phyloP scores from a whole-genome alignment of 2,113 vertebrate species.

The Lepidothrix coronata region DNA sequence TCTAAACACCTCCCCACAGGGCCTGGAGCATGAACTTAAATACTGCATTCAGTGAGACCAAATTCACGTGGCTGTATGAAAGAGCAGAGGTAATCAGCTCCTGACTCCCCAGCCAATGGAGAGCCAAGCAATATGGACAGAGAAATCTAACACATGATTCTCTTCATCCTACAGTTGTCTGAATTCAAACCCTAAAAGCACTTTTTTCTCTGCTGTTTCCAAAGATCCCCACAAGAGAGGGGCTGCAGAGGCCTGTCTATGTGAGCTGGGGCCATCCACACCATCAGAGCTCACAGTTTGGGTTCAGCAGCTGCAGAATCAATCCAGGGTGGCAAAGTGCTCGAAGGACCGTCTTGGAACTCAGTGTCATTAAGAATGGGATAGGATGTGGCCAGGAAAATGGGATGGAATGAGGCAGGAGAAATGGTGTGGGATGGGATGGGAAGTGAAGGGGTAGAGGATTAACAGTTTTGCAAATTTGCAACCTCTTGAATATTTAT shows the following conservation, averaged over 20 bases:
- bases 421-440: background rate
- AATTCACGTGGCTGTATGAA: background rate
- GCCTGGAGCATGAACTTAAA: background rate
- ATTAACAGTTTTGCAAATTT: background rate
- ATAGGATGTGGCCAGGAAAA: too few relatives aligned
- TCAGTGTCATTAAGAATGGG: background rate
- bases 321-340: background rate
- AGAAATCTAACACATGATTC: background rate
- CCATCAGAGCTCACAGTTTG: accelerated
- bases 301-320: background rate
- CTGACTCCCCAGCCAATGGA: background rate
- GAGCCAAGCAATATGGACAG: background rate
- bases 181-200: background rate
- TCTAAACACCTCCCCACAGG: background rate
- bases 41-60: background rate
- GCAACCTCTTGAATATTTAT: background rate
- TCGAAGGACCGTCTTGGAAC: background rate
- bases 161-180: background rate
- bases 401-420: background rate
- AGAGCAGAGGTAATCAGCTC: background rate
- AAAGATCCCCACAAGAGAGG: background rate
- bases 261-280: background rate
- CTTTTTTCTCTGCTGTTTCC: background rate
- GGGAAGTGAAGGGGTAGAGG: background rate
- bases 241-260: background rate